Evolutionary conservation across 2,797 vertebrate genomes (phyloP), one percentile per base, ranked within the genome.

Genomic region (Hippoglossus hippoglossus): DNA sequence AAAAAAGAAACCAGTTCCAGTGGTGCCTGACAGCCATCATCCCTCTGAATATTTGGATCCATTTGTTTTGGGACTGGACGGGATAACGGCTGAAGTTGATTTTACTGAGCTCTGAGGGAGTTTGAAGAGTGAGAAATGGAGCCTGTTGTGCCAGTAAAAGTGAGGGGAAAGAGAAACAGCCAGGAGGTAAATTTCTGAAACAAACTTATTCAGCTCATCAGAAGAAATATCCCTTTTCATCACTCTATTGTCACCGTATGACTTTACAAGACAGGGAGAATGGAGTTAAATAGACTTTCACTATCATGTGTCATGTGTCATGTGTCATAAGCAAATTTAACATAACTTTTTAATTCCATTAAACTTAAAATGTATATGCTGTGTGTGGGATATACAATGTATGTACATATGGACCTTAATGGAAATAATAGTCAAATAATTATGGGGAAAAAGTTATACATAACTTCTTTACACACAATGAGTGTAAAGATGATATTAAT

Each of bases 71-170:
- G 25, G 31, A 63, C 41, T 55, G 31, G 26, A 63, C 9, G 0
- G 51, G 54, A 67, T 52, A 28, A 34, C 51, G 3, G 8, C 19
- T n/a, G 1, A 58, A 60, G 21, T 26, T 6, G 16, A 6, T 72
- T 52, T 63, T 44, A 25, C 36, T 61, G 24, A 16, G 2, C 28
- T 59, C 16, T 16, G 49, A 57, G 18, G 22, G 21, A 68, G 15
- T 67, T 73, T 63, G n/a, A 47, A 73, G 22, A 12, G 59, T 34
- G 61, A 67, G n/a, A 73, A 41, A 87, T 85, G 80, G 80, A 87
- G 34, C 18, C 51, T 0, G 50, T 6, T 19, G 24, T 4, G 15
- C 5, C 34, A 28, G 24, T 9, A 0, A 46, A 74, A 22, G 12
- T 0, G 6, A 66, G 63, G 56, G 34, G 28, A 63, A 39, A 57